phyloP scores from a whole-genome alignment of 2,797 vertebrate species.

The Telmatherina bonti region DNA sequence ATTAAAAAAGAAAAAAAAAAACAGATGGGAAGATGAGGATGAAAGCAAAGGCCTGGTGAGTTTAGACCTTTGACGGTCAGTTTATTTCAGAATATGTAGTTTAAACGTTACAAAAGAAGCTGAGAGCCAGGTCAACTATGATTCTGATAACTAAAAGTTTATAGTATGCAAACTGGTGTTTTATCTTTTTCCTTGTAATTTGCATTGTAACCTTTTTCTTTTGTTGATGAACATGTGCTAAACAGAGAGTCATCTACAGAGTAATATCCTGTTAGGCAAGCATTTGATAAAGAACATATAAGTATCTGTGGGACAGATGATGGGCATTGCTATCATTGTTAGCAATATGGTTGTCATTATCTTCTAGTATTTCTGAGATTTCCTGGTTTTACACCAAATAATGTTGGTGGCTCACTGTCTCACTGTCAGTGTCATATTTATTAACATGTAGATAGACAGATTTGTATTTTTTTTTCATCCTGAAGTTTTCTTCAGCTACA shows the following conservation, averaged over 20 bases:
- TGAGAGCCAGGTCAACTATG: not conserved
- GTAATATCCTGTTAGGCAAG: not conserved
- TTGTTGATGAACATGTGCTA: not conserved
- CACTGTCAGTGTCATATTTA: slow-evolving; percentile 13
- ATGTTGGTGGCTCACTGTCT: slow-evolving; percentile 16
- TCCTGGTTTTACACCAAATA: slow-evolving; percentile 34
- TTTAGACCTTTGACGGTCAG: too few species aligned
- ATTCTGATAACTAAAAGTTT: not conserved
- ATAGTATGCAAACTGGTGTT: not conserved
- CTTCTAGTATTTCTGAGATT: slow-evolving; percentile 16
- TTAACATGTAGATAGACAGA: not conserved
- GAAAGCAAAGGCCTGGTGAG: too few species aligned
- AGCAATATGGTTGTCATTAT: not conserved
- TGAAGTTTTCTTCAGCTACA: not conserved
- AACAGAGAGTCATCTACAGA: not conserved
- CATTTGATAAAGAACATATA: not conserved
- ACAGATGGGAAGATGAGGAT: too few species aligned
- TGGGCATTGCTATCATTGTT: not conserved
- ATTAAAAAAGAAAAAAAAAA: too few species aligned
- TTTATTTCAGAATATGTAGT: not conserved
- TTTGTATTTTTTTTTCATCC: not conserved
- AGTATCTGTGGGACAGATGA: not conserved
- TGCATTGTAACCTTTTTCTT: not conserved
- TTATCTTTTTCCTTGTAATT: not conserved
- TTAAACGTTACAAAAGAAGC: not conserved